phyloP scores from a whole-genome alignment of 2,888 invertebrate genomes.

The Pachymerium ferrugineum region DNA sequence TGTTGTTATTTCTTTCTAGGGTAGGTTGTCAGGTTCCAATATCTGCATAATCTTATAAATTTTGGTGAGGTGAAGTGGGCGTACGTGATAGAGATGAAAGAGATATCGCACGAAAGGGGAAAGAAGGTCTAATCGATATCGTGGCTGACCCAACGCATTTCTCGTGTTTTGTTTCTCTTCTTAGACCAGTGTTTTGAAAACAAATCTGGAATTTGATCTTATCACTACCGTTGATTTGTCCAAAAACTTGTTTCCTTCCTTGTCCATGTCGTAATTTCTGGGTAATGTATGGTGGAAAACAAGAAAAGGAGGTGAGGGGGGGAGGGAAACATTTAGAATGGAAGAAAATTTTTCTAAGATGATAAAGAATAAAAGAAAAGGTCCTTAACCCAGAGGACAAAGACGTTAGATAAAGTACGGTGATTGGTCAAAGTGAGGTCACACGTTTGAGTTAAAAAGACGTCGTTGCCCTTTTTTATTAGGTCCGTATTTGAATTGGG shows the following conservation, averaged over 20 bases:
- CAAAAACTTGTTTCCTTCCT: not conserved
- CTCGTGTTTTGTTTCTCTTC: not conserved
- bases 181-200: not conserved
- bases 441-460: not conserved
- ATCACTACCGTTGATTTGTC: not conserved
- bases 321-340: too few relatives aligned
- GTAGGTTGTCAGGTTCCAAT: not conserved
- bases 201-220: not conserved
- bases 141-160: not conserved
- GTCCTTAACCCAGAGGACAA: too few relatives aligned
- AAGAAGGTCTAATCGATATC: not conserved
- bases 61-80: not conserved
- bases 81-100: not conserved
- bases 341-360: too few relatives aligned
- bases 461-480: not conserved
- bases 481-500: not conserved
- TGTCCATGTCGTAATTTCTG: not conserved
- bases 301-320: too few relatives aligned
- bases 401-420: too few relatives aligned
- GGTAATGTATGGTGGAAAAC: too few relatives aligned
- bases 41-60: not conserved
- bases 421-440: too few relatives aligned
- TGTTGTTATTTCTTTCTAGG: not conserved
- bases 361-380: too few relatives aligned
- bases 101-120: not conserved